A percentile compares a stretch with the other conserved stretches of the same genome.
Conservation (phyloP, 30 jellyfish, hydroid and myxozoan genomes). For the Phacellophora camtschatica region DNA sequence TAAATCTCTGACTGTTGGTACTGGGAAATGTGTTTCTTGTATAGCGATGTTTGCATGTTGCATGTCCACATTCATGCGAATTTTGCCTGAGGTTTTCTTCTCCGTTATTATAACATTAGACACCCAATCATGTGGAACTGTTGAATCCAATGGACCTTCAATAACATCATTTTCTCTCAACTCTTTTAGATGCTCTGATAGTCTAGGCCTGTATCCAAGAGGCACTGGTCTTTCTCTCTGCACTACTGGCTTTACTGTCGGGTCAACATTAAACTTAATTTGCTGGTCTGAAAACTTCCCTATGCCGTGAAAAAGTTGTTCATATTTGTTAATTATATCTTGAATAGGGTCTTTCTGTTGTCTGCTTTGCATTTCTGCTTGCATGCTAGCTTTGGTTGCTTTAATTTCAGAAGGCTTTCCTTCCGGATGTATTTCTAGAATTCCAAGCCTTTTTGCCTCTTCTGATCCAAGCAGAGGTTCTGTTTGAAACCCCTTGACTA, state of each 20-base stretch:
- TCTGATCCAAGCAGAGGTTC: not conserved
- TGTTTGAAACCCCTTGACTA: not conserved
- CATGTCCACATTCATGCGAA: conserved; percentile 28
- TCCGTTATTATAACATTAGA: not conserved
- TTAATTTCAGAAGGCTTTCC: not conserved
- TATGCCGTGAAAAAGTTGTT: not conserved
- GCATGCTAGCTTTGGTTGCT: not conserved
- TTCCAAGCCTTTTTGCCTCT: conserved; percentile 4
- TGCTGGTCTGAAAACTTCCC: not conserved
- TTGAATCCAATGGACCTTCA: conserved; percentile 40
- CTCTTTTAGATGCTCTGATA: not conserved
- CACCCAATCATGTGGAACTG: conserved; percentile 1
- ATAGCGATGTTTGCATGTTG: conserved; percentile 41
- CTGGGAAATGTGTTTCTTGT: conserved; percentile 20
- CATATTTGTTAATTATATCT: not conserved
- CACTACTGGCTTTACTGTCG: not conserved
- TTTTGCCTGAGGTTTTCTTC: not conserved
- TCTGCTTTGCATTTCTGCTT: not conserved
- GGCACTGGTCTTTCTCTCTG: conserved; percentile 20
- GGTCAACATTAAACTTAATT: not conserved
- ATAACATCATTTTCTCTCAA: conserved; percentile 8
- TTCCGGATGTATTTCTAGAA: not conserved
- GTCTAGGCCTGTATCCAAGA: not conserved
- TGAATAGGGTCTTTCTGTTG: not conserved
- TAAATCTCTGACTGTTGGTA: conserved; percentile 14